Conservation (phyloP, 1,140 invertebrate species). For the Sitobion miscanthi region DNA sequence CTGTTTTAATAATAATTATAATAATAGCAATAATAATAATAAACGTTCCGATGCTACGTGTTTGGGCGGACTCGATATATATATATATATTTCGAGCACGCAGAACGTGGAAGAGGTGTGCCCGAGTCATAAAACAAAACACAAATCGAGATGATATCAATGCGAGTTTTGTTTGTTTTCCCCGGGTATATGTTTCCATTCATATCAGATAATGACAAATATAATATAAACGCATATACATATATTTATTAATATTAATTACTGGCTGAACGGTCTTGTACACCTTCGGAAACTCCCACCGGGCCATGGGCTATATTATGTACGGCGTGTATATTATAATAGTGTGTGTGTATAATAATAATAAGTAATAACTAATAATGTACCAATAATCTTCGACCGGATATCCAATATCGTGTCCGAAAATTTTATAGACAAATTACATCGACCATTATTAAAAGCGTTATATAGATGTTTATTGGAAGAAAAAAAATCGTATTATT, state of each 20-base stretch:
- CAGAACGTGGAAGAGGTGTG: conserved; percentile 49
- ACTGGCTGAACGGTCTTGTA: conserved; percentile 10
- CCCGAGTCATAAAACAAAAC: conserved; percentile 51
- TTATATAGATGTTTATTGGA: not conserved
- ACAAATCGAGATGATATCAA: conserved; percentile 54
- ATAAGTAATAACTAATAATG: conserved; percentile 31
- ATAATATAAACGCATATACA: conserved; percentile 7
- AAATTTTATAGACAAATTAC: not conserved
- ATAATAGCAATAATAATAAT: conserved; percentile 30
- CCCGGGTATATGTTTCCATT: conserved; percentile 21
- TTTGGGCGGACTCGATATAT: conserved; percentile 40
- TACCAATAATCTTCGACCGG: conserved; percentile 6
- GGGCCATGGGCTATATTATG: not conserved
- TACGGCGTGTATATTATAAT: not conserved
- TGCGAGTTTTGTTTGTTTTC: conserved; percentile 53
- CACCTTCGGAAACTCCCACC: conserved; percentile 49
- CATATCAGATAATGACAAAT: conserved; percentile 52
- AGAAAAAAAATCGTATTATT: not conserved
- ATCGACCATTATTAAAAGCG: not conserved
- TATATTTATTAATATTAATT: conserved; percentile 48
- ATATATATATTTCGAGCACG: conserved; percentile 22
- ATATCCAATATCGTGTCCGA: conserved; percentile 41
- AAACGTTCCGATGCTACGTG: conserved; percentile 40
- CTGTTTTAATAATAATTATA: conserved; percentile 29
- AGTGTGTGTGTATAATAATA: not conserved